Base-by-base conservation (phyloP, 2,888 invertebrate genomes). In the Venusia cambrica region DNA sequence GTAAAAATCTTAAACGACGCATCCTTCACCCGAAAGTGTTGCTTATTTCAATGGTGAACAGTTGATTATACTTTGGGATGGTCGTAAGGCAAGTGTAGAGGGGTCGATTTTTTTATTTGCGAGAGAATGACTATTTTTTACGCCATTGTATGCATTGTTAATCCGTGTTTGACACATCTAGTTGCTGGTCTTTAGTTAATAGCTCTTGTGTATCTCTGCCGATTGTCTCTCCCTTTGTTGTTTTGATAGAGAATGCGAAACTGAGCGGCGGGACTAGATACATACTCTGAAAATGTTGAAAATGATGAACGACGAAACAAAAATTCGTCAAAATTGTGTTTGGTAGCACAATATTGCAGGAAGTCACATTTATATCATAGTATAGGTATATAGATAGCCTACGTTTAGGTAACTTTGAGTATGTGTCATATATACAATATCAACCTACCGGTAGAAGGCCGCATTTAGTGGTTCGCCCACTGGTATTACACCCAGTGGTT, bases 91-190 rank as follows among this genome's bases (percentile, higher is more conserved):
- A 62, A 41, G 56, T 53, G 55, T 61, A 38, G 55, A 60, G 60
- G 66, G 72, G 77, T 69, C 71, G 62, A n/a, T n/a, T 63, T 64
- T 62, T 65, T 69, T 68, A 73, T 73, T 70, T 67, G 66, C 51
- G 40, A 57, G 57, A 41, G 67, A 70, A 69, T 72, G 73, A 71
- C 73, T 73, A 80, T 85, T 81, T 84, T 85, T 85, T 79, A 83
- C 62, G 56, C 61, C 62, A 67, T 79, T 83, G 79, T 83, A 62
- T 78, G 55, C 57, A 47, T 63, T 68, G 65, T 63, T 85, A 85
- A 87, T 83, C 85, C 77, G 17, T 78, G 76, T 85, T 85, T 85
- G 85, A 84, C 85, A 80, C 74, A 61, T 73, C 62, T 61, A 62
- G 61, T 66, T 69, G 61, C 65, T 70, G 64, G 73, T 74, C 62